These are phyloP conservation scores for Trinectes maculatus DNA, from an alignment of 2,113 vertebrate genomes.

Conservation along the genomic window DNA sequence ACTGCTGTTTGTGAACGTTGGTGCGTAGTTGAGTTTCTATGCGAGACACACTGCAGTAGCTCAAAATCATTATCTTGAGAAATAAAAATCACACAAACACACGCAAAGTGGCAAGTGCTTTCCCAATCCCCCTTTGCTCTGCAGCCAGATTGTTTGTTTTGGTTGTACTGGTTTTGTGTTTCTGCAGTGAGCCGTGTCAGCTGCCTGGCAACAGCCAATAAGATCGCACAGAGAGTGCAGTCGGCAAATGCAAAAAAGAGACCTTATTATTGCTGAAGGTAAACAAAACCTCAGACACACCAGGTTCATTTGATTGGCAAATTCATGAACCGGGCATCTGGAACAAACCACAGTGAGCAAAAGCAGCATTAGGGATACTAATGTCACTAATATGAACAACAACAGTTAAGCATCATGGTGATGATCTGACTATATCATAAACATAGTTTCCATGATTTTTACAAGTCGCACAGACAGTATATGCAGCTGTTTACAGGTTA, in stretches of 20 bases:
- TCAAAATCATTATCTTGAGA: neutral
- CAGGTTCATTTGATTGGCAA: constrained; percentile 82
- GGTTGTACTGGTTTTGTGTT: constrained; percentile 53
- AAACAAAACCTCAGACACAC: constrained; percentile 61
- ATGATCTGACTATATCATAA: no score
- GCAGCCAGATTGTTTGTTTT: constrained; percentile 54
- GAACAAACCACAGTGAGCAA: neutral
- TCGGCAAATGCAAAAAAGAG: constrained; percentile 55
- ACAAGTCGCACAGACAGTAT: no score
- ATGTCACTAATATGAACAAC: no score
- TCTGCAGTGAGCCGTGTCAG: constrained; percentile 46
- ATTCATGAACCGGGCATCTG: constrained; percentile 53
- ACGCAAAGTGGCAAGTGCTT: neutral
- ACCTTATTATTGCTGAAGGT: constrained; percentile 37
- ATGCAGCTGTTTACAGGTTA: no score
- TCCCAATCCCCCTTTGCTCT: constrained; percentile 5
- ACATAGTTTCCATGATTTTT: no score
- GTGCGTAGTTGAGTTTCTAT: neutral
- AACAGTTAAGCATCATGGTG: neutral
- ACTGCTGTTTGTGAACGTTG: neutral
- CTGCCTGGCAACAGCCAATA: constrained; percentile 67
- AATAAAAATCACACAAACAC: neutral
- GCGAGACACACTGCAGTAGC: neutral
- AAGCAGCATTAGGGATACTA: neutral
- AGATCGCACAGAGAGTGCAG: constrained; percentile 2